These are phyloP conservation scores for Hoplostethus atlanticus DNA, from an alignment of 2,797 vertebrate genomes.

Conservation along the genomic window DNA sequence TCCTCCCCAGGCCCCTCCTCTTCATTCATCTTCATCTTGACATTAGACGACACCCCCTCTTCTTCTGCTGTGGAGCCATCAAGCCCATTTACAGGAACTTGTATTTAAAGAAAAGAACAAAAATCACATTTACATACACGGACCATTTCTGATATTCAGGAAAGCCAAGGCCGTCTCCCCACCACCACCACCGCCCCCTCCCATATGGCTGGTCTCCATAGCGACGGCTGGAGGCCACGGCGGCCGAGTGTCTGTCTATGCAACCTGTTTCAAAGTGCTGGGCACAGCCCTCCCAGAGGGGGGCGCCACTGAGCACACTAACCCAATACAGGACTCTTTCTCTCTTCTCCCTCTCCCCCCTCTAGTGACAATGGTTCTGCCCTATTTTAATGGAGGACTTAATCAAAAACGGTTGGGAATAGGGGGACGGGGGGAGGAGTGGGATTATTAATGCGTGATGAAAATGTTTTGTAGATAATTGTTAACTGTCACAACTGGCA, in stretches of 20 bases:
- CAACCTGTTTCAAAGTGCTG: constrained; percentile 94
- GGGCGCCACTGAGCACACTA: constrained; percentile 86
- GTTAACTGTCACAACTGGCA: constrained; percentile 94
- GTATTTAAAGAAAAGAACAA: constrained; percentile 54
- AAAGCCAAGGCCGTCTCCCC: constrained; percentile 83
- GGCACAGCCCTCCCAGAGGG: constrained; percentile 86
- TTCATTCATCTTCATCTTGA: constrained; percentile 98
- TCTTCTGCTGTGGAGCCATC: constrained; percentile 88
- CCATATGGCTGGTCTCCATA: constrained; percentile 94
- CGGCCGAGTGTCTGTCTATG: constrained; percentile 94
- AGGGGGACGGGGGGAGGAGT: constrained; percentile 60
- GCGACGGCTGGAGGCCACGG: constrained; percentile 94
- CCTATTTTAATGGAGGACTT: constrained; percentile 88
- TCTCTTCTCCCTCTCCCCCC: constrained; percentile 55
- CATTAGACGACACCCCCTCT: constrained; percentile 82
- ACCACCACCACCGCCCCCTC: constrained; percentile 87
- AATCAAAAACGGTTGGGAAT: constrained; percentile 73
- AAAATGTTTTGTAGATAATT: constrained; percentile 96
- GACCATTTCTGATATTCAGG: constrained; percentile 99
- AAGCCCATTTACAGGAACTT: constrained; percentile 70
- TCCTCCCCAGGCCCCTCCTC: constrained; percentile 90
- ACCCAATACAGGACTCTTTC: constrained; percentile 87
- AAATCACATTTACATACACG: constrained; percentile 59
- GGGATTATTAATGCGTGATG: constrained; percentile 79
- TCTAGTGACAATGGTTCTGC: constrained; percentile 84